phyloP scores from a whole-genome alignment of 2,113 vertebrate species.

The Oncorhynchus gorbuscha region DNA sequence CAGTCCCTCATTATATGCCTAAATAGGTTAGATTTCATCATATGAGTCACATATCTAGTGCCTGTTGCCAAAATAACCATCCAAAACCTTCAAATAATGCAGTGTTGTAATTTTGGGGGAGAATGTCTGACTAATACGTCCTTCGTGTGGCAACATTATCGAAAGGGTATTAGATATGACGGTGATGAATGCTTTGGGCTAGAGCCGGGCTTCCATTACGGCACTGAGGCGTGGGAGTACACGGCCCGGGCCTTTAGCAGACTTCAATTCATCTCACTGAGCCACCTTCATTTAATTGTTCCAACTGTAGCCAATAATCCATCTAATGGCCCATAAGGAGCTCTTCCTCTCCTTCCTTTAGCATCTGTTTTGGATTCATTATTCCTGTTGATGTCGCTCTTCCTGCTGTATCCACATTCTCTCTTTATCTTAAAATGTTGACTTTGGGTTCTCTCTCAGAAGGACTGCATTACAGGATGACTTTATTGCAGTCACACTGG shows the following conservation, averaged over 20 bases:
- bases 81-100: background rate
- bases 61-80: background rate
- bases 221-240: background rate
- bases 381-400: background rate
- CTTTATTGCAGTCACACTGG: too few species aligned
- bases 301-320: slow-evolving; percentile 5
- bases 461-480: too few species aligned
- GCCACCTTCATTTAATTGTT: slow-evolving; percentile 3
- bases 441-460: background rate
- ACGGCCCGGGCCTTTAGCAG: background rate
- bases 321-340: slow-evolving; percentile 6
- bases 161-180: background rate
- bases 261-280: background rate
- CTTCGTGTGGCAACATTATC: background rate
- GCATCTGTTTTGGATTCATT: background rate
- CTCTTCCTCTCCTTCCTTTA: background rate
- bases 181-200: background rate
- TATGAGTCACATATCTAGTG: background rate
- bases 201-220: background rate
- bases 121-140: too few species aligned
- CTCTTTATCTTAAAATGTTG: background rate
- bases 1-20: background rate
- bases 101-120: background rate
- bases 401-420: background rate
- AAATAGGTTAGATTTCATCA: background rate